Conservation (phyloP, 2,888 invertebrate genomes). For the Caradrina kadenii region DNA sequence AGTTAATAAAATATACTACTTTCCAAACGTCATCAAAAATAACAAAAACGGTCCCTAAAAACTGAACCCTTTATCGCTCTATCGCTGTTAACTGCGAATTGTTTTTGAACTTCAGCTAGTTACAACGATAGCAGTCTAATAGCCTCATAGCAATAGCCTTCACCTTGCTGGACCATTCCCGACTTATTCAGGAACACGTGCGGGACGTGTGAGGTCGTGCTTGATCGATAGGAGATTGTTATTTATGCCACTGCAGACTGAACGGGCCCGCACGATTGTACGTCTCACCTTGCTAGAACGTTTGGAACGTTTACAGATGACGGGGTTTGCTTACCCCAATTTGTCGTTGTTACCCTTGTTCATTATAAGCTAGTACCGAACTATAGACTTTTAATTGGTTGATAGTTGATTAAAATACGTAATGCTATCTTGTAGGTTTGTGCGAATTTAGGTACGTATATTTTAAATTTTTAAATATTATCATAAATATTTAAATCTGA, state of each 20-base stretch:
- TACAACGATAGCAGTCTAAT: neutral
- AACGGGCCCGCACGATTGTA: conserved; percentile 10
- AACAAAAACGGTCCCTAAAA: neutral
- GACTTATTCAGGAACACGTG: conserved; percentile 29
- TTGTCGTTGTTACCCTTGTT: no score
- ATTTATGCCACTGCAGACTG: conserved; percentile 16
- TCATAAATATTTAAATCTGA: no score
- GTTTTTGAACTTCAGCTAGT: neutral
- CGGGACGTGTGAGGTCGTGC: conserved; percentile 66
- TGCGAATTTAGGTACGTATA: no score
- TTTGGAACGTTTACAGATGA: no score
- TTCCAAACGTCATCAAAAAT: neutral
- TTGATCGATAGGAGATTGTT: conserved; percentile 45
- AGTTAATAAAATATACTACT: no score
- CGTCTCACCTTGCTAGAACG: conserved; percentile 11
- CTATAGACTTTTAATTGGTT: no score
- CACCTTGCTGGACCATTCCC: conserved; percentile 78
- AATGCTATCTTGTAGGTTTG: no score
- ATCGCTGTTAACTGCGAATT: neutral
- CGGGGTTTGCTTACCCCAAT: no score
- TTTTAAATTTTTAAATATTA: no score
- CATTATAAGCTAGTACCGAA: no score
- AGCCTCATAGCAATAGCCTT: conserved; percentile 67
- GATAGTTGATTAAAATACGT: no score
- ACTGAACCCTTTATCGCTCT: neutral